Conservation (phyloP, 2,113 vertebrate species). For the Pituophis catenifer region DNA sequence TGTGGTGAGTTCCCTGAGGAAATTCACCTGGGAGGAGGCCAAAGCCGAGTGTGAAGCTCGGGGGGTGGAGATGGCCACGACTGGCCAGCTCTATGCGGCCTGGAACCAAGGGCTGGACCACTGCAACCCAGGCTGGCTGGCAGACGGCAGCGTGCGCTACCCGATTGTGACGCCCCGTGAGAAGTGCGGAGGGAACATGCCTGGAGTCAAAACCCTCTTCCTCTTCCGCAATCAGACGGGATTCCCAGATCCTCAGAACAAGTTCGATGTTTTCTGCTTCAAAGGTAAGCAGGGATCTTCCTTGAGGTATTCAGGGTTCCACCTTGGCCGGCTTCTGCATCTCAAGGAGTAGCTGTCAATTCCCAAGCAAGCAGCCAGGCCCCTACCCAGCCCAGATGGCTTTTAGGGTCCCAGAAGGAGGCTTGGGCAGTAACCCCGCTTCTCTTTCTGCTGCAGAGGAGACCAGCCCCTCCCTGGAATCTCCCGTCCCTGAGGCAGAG, state of each 20-base stretch:
- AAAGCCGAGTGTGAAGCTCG: slow-evolving; percentile 71
- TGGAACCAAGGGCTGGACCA: slow-evolving; percentile 86
- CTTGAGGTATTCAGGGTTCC: neutral
- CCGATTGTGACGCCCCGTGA: slow-evolving; percentile 86
- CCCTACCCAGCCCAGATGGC: neutral
- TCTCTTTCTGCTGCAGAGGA: slow-evolving; percentile 66
- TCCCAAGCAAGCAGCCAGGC: neutral
- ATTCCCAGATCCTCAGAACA: slow-evolving; percentile 80
- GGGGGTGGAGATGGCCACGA: slow-evolving; percentile 77
- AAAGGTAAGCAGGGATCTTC: slow-evolving; percentile 71
- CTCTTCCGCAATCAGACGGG: slow-evolving; percentile 90
- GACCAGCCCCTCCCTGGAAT: slow-evolving; percentile 65
- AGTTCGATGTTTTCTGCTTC: slow-evolving; percentile 89
- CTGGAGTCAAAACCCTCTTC: slow-evolving; percentile 89
- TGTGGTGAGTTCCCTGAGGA: slow-evolving; percentile 69
- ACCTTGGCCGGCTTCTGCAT: neutral
- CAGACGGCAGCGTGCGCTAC: slow-evolving; percentile 89
- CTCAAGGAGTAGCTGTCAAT: neutral
- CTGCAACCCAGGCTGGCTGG: slow-evolving; percentile 92
- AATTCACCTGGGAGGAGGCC: slow-evolving; percentile 84
- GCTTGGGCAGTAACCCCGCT: slow-evolving; percentile 49
- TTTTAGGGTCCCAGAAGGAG: neutral
- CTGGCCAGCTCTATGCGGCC: slow-evolving; percentile 86
- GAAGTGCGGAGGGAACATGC: slow-evolving; percentile 83
- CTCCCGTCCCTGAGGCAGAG: slow-evolving; percentile 70